Conservation (phyloP, 2,797 vertebrate species). For the Syncerus caffer region DNA sequence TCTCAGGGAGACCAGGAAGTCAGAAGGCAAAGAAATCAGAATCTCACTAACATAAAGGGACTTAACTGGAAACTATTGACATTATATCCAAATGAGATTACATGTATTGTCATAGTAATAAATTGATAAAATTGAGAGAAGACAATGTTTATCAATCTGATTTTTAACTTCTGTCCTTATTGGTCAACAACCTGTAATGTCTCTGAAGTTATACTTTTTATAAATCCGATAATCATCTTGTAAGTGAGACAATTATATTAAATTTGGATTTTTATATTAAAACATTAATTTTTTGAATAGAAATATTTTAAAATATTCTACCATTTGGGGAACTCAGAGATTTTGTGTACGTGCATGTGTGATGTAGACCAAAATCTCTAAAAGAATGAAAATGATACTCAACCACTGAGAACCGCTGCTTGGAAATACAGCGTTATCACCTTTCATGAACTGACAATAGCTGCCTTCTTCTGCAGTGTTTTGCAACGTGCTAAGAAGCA, state of each 20-base stretch:
- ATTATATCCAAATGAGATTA: neutral
- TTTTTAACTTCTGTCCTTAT: neutral
- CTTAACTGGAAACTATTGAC: neutral
- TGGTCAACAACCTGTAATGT: neutral
- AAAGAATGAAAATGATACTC: neutral
- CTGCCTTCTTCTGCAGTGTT: neutral
- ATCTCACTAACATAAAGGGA: neutral
- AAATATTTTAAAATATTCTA: neutral
- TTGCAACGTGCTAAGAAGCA: slow-evolving; percentile 18
- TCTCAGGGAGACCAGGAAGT: neutral
- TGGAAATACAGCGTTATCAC: neutral
- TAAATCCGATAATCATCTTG: neutral
- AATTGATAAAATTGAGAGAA: neutral
- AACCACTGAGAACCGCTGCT: neutral
- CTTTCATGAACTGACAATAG: neutral
- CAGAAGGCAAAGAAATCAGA: neutral
- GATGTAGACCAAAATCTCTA: neutral
- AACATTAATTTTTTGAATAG: neutral
- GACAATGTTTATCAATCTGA: neutral
- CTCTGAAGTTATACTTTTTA: neutral
- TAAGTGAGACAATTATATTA: neutral
- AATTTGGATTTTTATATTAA: neutral
- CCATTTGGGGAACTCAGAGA: neutral
- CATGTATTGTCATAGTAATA: neutral
- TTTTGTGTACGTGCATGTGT: neutral